A percentile compares a stretch with the other conserved stretches of the same genome.
Conservation (phyloP, 1,140 invertebrate genomes). For the Drosophila lacertosa region DNA sequence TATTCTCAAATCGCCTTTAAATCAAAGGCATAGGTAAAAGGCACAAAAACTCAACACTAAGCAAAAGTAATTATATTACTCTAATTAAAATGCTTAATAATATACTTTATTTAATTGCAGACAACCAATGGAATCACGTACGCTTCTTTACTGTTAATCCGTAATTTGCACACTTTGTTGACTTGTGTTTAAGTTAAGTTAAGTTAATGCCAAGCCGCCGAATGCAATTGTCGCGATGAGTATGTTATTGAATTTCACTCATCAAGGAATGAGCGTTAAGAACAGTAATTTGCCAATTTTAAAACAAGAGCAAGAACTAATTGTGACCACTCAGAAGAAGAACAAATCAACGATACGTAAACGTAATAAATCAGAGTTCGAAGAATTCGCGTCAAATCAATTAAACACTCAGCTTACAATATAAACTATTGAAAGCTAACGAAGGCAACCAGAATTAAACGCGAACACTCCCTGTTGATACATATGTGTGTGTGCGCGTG, state of each 20-base stretch:
- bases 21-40: too few relatives aligned
- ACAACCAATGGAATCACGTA: neutral
- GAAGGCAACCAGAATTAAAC: neutral
- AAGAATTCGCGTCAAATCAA: neutral
- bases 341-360: neutral
- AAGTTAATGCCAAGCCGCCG: neutral
- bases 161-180: neutral
- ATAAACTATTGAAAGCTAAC: neutral
- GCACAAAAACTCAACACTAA: neutral
- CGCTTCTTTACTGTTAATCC: neutral
- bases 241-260: constrained; percentile 30
- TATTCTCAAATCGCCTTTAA: constrained; percentile 9
- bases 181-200: neutral
- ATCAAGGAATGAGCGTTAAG: constrained; percentile 38
- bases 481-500: neutral
- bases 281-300: constrained; percentile 3
- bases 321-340: neutral
- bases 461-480: neutral
- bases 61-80: neutral
- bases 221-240: constrained; percentile 32
- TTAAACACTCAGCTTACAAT: neutral
- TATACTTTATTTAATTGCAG: neutral
- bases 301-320: neutral
- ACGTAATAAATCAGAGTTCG: neutral
- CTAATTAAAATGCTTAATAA: neutral